Evolutionary conservation across 2,113 vertebrate genomes (phyloP).

Genomic region (Speoplatyrhinus poulsoni): DNA sequence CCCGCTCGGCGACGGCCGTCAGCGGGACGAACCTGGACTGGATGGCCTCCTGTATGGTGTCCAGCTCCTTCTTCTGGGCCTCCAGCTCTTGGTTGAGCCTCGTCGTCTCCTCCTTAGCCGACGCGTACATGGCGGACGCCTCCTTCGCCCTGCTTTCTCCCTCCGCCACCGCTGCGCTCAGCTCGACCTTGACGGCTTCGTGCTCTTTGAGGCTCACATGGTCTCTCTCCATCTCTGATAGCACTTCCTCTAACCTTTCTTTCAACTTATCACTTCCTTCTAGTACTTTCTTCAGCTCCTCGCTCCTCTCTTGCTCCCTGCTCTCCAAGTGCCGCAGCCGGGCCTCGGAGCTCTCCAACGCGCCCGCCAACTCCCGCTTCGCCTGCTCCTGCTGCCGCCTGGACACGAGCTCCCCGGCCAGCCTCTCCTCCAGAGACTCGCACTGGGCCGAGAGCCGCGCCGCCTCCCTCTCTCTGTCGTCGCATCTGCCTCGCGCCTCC

Average conservation of each 20-base stretch:
- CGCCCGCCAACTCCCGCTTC: slow-evolving; percentile 70
- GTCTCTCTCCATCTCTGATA: slow-evolving; percentile 72
- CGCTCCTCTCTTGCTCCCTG: slow-evolving; percentile 68
- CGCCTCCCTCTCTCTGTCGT: slow-evolving; percentile 73
- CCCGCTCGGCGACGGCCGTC: slow-evolving; percentile 78
- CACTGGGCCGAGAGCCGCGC: slow-evolving; percentile 74
- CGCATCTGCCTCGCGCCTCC: slow-evolving; percentile 69
- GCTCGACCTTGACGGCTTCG: slow-evolving; percentile 43
- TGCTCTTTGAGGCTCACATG: slow-evolving; percentile 79
- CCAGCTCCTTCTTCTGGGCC: slow-evolving; percentile 89
- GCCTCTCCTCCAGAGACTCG: slow-evolving; percentile 67
- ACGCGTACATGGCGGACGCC: slow-evolving; percentile 50
- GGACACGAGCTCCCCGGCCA: slow-evolving; percentile 79
- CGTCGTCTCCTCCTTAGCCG: slow-evolving; percentile 75
- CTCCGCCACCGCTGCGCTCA: slow-evolving; percentile 60
- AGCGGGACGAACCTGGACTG: slow-evolving; percentile 84
- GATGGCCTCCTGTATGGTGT: slow-evolving; percentile 91
- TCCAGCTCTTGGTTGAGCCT: slow-evolving; percentile 84
- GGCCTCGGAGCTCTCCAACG: slow-evolving; percentile 76
- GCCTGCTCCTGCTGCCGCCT: slow-evolving; percentile 78
- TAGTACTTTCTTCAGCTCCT: slow-evolving; percentile 76
- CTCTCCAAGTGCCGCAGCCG: slow-evolving; percentile 78
- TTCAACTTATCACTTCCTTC: slow-evolving; percentile 81
- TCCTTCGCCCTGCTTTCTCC: slow-evolving; percentile 63
- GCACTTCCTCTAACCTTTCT: slow-evolving; percentile 71